Evolutionary conservation across 2,888 invertebrate species (phyloP).

Genomic region (Watsonalla cultraria): DNA sequence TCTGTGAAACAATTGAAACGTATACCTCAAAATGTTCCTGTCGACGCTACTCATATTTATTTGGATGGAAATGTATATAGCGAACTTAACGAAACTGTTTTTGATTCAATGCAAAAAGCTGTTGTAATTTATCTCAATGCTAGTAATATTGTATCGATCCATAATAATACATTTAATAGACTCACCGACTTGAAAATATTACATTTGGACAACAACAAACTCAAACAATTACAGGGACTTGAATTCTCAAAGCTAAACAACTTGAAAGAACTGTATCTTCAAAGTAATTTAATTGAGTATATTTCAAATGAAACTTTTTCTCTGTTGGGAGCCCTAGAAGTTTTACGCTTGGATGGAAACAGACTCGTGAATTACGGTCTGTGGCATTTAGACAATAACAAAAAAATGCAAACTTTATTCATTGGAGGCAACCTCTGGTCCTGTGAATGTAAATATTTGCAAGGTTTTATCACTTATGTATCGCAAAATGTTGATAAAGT

Average conservation of each 20-base stretch:
- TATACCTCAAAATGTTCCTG: slow-evolving; percentile 90
- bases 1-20: slow-evolving; percentile 86
- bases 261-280: slow-evolving; percentile 90
- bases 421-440: slow-evolving; percentile 92
- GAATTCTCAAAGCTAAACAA: slow-evolving; percentile 90
- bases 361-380: slow-evolving; percentile 88
- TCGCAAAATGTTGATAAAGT: slow-evolving; percentile 88
- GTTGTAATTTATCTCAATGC: slow-evolving; percentile 89
- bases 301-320: slow-evolving; percentile 90
- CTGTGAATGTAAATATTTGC: slow-evolving; percentile 93
- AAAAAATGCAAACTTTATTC: slow-evolving; percentile 84
- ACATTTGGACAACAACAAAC: slow-evolving; percentile 91
- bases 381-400: slow-evolving; percentile 86
- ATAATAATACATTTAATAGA: slow-evolving; percentile 92
- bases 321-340: slow-evolving; percentile 86
- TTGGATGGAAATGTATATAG: slow-evolving; percentile 93
- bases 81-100: slow-evolving; percentile 80
- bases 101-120: slow-evolving; percentile 62
- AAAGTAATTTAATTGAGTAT: slow-evolving; percentile 88
- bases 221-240: slow-evolving; percentile 86
- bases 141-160: slow-evolving; percentile 87
- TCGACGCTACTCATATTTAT: slow-evolving; percentile 95
- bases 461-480: slow-evolving; percentile 89
- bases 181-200: slow-evolving; percentile 86
- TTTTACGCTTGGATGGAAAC: slow-evolving; percentile 92